Percentiles rank a stretch among this genome's conserved stretches.
Evolutionary conservation across 2,113 vertebrate genomes (phyloP).

Genomic region (Equus przewalskii): DNA sequence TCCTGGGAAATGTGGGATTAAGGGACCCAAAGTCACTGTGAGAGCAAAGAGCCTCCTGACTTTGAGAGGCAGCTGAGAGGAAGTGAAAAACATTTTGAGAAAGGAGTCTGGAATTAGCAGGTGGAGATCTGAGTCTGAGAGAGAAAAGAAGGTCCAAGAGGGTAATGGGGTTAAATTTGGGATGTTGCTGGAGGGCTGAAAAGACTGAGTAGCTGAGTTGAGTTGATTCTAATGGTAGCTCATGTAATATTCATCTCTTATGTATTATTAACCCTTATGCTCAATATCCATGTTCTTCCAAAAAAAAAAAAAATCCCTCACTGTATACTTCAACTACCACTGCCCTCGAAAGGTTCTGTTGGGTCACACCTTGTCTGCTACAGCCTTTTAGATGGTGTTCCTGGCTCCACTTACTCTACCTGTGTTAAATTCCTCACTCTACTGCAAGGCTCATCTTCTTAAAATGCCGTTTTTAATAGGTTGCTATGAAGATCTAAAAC

Average conservation of each 20-base stretch:
- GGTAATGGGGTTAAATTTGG: neutral
- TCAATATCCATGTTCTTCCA: neutral
- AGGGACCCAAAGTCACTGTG: neutral
- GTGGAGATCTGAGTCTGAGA: neutral
- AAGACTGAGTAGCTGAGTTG: neutral
- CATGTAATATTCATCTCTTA: neutral
- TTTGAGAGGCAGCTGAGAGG: neutral
- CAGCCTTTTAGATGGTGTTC: neutral
- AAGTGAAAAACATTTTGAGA: neutral
- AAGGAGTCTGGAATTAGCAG: neutral
- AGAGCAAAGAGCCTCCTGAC: neutral
- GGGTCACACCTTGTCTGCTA: neutral
- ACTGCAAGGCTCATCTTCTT: neutral
- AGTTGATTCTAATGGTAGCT: neutral
- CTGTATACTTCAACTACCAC: neutral
- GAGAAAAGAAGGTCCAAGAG: neutral
- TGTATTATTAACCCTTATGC: neutral
- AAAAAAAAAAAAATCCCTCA: neutral
- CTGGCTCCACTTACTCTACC: neutral
- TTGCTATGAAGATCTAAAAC: neutral
- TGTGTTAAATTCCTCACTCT: neutral
- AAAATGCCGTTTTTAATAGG: neutral
- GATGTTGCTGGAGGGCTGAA: neutral
- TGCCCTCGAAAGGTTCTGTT: neutral
- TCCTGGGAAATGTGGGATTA: neutral